A percentile compares a stretch with the other conserved stretches of the same genome.
phyloP scores from a whole-genome alignment of 2,888 invertebrate species.

The Sarcophaga rosellei region DNA sequence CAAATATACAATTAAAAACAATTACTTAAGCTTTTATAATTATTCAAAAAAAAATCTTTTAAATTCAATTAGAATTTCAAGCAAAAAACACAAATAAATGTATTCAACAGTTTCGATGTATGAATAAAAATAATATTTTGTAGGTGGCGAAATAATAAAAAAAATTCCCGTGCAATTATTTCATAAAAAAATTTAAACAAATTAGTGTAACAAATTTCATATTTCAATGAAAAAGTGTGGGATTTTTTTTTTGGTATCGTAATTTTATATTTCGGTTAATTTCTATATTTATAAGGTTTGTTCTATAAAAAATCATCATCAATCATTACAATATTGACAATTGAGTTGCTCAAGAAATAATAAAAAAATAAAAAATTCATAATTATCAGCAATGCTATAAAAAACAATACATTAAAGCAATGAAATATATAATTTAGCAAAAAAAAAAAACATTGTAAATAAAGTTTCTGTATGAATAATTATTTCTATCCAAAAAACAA shows the following conservation, averaged over 20 bases:
- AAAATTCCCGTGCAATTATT: not conserved
- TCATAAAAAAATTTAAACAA: not conserved
- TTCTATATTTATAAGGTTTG: constrained; percentile 3
- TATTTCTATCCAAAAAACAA: not conserved
- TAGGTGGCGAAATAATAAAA: constrained; percentile 47
- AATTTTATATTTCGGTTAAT: not conserved
- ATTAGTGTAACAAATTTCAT: constrained; percentile 26
- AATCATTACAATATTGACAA: constrained; percentile 25
- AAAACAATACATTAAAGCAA: not conserved
- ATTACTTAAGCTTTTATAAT: constrained; percentile 41
- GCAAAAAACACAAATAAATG: not conserved
- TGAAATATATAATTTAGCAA: not conserved
- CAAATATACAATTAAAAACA: constrained; percentile 29
- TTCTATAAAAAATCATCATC: constrained; percentile 39
- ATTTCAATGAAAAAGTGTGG: constrained; percentile 16
- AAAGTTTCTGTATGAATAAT: not conserved
- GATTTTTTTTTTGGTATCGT: constrained; percentile 6
- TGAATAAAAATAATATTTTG: constrained; percentile 6
- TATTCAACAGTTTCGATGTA: not conserved
- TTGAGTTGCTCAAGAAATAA: not conserved
- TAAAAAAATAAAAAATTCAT: not conserved
- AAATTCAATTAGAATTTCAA: constrained; percentile 1
- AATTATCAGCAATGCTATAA: constrained; percentile 31
- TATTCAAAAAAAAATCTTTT: not conserved
- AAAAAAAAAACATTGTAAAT: not conserved